phyloP scores from a whole-genome alignment of 2,113 vertebrate species.

The Ciconia maguari region DNA sequence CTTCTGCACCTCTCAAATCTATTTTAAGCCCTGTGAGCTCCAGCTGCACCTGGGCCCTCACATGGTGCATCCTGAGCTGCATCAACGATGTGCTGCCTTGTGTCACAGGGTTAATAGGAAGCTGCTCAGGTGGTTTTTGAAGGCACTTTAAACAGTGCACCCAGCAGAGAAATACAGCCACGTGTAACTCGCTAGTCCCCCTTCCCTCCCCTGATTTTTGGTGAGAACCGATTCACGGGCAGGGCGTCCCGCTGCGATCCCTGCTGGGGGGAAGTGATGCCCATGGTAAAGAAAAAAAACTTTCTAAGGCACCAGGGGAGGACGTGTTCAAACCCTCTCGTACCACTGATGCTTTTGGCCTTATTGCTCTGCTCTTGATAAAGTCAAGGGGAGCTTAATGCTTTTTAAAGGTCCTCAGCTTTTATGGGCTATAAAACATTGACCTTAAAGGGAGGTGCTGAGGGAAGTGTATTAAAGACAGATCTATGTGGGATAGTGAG shows the following conservation, averaged over 20 bases:
- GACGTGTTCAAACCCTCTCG: background rate
- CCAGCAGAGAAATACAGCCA: background rate
- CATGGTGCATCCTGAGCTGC: background rate
- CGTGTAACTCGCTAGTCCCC: fast-evolving
- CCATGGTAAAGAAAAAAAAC: background rate
- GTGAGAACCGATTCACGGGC: fast-evolving
- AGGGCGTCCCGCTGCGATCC: background rate
- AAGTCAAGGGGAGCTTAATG: background rate
- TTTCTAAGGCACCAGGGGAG: background rate
- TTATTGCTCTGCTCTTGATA: background rate
- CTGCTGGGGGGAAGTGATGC: background rate
- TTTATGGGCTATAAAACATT: slow-evolving; percentile 9
- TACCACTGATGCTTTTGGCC: background rate
- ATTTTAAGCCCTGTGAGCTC: background rate
- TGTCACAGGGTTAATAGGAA: background rate
- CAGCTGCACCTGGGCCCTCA: background rate
- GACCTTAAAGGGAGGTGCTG: background rate
- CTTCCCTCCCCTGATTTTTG: background rate
- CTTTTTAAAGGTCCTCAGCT: slow-evolving; percentile 5
- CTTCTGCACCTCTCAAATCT: background rate
- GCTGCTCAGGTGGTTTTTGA: background rate
- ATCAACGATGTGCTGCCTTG: fast-evolving
- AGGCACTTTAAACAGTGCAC: background rate
- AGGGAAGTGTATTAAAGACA: background rate
- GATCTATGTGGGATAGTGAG: background rate